These are phyloP conservation scores for Zaprionus lachaisei DNA, from an alignment of 1,140 invertebrate genomes.

Conservation along the genomic window DNA sequence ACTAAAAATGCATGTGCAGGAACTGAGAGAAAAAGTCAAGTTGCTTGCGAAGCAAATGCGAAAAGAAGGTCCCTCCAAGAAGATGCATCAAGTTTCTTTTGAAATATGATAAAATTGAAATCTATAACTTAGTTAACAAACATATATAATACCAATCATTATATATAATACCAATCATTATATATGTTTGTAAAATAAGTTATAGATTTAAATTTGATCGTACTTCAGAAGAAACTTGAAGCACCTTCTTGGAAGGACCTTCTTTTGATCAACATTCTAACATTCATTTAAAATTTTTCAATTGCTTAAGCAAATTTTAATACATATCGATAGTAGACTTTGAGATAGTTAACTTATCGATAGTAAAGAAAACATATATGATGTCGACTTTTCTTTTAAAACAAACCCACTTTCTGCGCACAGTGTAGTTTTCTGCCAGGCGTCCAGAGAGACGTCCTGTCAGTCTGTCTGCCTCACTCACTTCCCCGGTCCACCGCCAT, in stretches of 20 bases:
- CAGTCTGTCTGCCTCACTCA: neutral
- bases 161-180: no score
- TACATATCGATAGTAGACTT: neutral
- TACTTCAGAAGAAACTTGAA: no score
- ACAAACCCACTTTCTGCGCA: no score
- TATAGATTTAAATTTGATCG: no score
- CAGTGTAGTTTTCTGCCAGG: constrained; percentile 16
- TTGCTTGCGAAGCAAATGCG: neutral
- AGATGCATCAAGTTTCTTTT: neutral
- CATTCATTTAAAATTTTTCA: no score
- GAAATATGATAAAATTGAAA: neutral
- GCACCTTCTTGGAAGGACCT: no score
- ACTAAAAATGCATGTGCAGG: constrained; percentile 42
- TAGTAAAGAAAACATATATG: neutral
- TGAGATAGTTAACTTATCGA: neutral
- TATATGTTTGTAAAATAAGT: no score
- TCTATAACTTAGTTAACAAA: no score
- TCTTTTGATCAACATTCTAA: neutral
- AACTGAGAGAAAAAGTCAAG: constrained; percentile 10
- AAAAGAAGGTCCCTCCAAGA: neutral
- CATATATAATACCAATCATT: no score
- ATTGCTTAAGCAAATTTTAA: neutral
- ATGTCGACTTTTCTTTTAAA: neutral
- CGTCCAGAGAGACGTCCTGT: constrained; percentile 1
- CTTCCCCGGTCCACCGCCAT: neutral